phyloP scores from a whole-genome alignment of 1,140 invertebrate genomes.

The Arion vulgaris region DNA sequence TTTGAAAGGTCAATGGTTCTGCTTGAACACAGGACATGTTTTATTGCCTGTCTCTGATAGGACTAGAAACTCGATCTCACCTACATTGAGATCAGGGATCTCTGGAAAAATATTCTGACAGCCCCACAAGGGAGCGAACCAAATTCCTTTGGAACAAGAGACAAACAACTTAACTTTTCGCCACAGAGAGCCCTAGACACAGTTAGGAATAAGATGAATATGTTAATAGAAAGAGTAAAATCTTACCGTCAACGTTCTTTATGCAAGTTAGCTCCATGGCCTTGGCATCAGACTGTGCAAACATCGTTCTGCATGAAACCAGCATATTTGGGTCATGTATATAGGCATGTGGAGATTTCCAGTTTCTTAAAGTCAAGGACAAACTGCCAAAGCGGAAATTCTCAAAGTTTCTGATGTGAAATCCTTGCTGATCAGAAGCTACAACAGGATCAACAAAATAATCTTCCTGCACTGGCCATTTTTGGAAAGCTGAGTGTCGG shows the following conservation, averaged over 20 bases:
- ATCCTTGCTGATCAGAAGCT: background rate
- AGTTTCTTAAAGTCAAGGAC: background rate
- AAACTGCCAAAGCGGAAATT: conserved; percentile 6
- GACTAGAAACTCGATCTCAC: too few relatives aligned
- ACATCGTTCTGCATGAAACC: conserved; percentile 16
- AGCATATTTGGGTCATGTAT: conserved; percentile 28
- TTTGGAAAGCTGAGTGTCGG: conserved; percentile 20
- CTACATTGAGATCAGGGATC: too few relatives aligned
- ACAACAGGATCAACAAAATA: background rate
- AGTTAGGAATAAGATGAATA: too few relatives aligned
- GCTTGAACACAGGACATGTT: too few relatives aligned
- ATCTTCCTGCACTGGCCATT: background rate
- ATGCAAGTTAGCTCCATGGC: conserved; percentile 10
- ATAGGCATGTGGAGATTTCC: conserved; percentile 23
- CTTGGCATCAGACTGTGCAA: conserved; percentile 8
- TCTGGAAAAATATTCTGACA: too few relatives aligned
- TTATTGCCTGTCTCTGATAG: too few relatives aligned
- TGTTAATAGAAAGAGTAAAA: too few relatives aligned
- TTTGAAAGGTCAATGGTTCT: too few relatives aligned
- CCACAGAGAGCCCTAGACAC: too few relatives aligned
- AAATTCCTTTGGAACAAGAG: too few relatives aligned
- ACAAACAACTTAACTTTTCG: too few relatives aligned
- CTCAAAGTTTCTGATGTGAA: conserved; percentile 18
- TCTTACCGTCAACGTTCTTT: conserved; percentile 14
- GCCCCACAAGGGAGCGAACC: too few relatives aligned